Evolutionary conservation across 2,888 invertebrate species (phyloP).

Genomic region (Phortica magna): DNA sequence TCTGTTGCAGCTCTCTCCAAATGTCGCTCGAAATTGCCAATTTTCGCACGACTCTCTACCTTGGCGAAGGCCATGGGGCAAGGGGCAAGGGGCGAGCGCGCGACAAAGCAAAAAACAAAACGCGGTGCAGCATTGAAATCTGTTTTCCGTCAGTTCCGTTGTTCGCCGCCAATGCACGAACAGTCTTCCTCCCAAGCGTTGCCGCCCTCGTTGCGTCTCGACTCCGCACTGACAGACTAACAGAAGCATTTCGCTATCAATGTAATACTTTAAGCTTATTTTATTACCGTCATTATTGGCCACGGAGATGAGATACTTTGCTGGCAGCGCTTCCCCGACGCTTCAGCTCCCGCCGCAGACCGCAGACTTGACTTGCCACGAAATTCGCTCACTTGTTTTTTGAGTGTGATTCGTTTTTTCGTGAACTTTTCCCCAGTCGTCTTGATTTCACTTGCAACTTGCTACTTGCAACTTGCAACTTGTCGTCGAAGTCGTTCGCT

Average conservation of each 20-base stretch:
- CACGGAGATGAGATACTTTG: slow-evolving; percentile 56
- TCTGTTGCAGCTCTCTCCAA: slow-evolving; percentile 10
- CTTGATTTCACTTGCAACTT: neutral
- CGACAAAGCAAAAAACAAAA: no score
- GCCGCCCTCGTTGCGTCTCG: no score
- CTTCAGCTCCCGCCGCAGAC: no score
- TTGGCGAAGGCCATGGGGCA: no score
- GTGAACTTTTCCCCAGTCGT: no score
- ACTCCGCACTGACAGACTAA: neutral
- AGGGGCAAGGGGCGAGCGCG: no score
- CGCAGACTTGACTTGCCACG: neutral
- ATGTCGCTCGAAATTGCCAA: slow-evolving; percentile 31
- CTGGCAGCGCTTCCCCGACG: slow-evolving; percentile 1
- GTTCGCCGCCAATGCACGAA: no score
- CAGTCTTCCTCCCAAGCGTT: no score
- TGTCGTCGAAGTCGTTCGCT: slow-evolving; percentile 41
- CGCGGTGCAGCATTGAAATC: slow-evolving; percentile 31
- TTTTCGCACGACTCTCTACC: slow-evolving; percentile 15
- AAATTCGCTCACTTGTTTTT: slow-evolving; percentile 25
- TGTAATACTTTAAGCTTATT: slow-evolving; percentile 76
- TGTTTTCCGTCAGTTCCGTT: slow-evolving; percentile 46
- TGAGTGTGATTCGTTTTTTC: no score
- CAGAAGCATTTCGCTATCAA: slow-evolving; percentile 45
- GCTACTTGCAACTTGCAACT: neutral
- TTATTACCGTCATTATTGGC: slow-evolving; percentile 76